Evolutionary conservation across 2,113 vertebrate genomes (phyloP).

Genomic region (Laterallus jamaicensis): DNA sequence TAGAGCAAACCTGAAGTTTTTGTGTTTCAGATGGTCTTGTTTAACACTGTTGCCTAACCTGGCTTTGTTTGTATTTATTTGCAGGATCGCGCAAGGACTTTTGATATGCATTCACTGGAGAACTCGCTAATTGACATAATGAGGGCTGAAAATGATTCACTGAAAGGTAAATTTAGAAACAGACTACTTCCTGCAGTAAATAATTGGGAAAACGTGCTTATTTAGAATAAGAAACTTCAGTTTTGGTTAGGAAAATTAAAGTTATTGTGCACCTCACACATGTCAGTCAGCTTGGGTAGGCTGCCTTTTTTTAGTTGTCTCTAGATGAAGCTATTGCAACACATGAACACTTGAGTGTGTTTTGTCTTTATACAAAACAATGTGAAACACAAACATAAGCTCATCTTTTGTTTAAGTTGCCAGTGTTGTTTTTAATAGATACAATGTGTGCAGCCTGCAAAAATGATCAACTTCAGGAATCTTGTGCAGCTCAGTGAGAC

Average conservation of each 20-base stretch:
- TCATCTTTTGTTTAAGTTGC: neutral
- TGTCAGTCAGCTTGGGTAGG: neutral
- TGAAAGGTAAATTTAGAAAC: constrained; percentile 91
- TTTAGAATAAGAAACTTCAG: neutral
- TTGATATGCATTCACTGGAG: constrained; percentile 99
- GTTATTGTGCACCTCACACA: neutral
- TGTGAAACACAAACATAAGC: neutral
- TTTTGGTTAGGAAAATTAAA: neutral
- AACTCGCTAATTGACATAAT: constrained; percentile 99
- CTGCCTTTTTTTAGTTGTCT: neutral
- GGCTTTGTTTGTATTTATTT: constrained; percentile 72
- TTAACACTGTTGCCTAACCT: constrained; percentile 41
- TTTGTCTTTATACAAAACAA: neutral
- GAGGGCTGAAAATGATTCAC: constrained; percentile 98
- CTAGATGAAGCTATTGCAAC: neutral
- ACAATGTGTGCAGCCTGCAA: neutral
- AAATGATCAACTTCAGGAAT: neutral
- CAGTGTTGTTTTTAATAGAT: neutral
- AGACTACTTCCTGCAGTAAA: constrained; percentile 37
- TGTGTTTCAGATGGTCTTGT: neutral
- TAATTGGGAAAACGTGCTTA: neutral
- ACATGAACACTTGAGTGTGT: neutral
- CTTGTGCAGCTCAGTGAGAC: neutral
- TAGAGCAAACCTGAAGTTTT: neutral
- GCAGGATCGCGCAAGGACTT: constrained; percentile 94